phyloP scores from a whole-genome alignment of 1,140 invertebrate genomes.

The Pemphigus obesinymphae region DNA sequence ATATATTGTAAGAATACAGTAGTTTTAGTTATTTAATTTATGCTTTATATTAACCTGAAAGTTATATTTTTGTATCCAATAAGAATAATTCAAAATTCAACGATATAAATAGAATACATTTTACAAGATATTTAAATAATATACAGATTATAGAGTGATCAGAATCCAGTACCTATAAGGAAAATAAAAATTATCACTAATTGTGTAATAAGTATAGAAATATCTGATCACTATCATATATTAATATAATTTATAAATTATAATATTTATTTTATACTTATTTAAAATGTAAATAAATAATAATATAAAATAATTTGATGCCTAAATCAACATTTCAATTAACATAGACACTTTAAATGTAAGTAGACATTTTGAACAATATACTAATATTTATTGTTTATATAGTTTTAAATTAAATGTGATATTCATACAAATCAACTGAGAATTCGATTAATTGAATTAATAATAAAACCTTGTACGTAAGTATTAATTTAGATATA shows the following conservation, averaged over 20 bases:
- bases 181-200: not conserved
- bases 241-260: too few species aligned
- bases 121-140: not conserved
- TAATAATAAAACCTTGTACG: not conserved
- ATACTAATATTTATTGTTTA: too few species aligned
- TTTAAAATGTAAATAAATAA: too few species aligned
- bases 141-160: not conserved
- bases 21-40: too few species aligned
- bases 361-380: too few species aligned
- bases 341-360: too few species aligned
- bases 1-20: too few species aligned
- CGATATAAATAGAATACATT: not conserved
- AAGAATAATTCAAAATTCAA: not conserved
- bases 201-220: too few species aligned
- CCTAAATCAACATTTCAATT: too few species aligned
- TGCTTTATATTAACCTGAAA: not conserved
- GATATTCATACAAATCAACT: not conserved
- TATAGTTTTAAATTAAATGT: not conserved
- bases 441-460: not conserved
- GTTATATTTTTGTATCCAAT: not conserved
- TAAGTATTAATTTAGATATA: not conserved
- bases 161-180: not conserved
- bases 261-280: too few species aligned
- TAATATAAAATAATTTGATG: too few species aligned
- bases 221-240: too few species aligned